Base-by-base conservation (phyloP, 2,113 vertebrate genomes). In the Atractosteus spatula region DNA sequence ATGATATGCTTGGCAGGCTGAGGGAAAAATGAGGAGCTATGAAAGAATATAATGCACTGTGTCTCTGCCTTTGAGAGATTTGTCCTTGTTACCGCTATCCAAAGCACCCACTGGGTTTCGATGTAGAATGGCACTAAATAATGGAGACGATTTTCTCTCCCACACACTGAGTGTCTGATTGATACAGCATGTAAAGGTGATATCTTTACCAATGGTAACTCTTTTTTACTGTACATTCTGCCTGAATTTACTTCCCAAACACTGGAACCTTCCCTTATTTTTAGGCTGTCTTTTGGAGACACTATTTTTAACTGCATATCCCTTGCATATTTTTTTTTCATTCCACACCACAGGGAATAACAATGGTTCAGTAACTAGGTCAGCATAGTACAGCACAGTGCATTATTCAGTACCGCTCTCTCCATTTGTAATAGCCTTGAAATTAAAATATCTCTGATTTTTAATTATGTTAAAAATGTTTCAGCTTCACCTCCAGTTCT, bases 311-410 rank as follows among this genome's bases (percentile, higher is more conserved):
- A 8, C n/a, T 64, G 47, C 62, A 64, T 29, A 8, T 17, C 62
- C 62, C 62, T 64, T 64, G 71, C 74, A 47, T 73, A 2, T 41
- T 43, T 61, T 5, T 73, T 51, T 65, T 69, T 41, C 74, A 6
- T 62, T 72, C 7, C 64, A 63, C 10, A 44, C 78, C 75, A 73
- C 73, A 56, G 71, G 63, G 79, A 83, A 83, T 83, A 83, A 83
- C 85, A 86, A 79, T 84, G 74, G 76, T 68, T 57, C 77, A 44
- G 75, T 79, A 87, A 85, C 74, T 88, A 86, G 86, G 85, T 87
- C 88, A 85, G 78, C 45, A 74, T 81, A 16, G 4, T 71, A 68
- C 75, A 70, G 73, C 47, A 55, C 8, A 55, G 43, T 78, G 66
- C 74, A 55, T 59, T 3, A 68, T 73, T 83, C 68, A 65, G 62